Evolutionary conservation across 1,140 invertebrate genomes (phyloP).

Genomic region (Matsumurasca onukii): DNA sequence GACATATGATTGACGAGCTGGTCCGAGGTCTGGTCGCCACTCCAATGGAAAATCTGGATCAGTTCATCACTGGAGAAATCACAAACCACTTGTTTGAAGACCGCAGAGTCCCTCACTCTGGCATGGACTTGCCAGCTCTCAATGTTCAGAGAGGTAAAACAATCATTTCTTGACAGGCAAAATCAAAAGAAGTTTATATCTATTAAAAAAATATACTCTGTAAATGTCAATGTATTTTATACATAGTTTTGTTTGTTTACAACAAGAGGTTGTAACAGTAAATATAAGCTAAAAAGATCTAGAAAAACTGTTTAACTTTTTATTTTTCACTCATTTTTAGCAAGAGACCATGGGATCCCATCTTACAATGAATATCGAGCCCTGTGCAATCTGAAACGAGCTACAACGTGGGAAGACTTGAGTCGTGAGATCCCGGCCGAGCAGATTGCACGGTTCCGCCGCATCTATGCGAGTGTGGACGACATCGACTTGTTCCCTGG

Average conservation of each 20-base stretch:
- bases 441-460: conserved; percentile 60
- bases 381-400: conserved; percentile 71
- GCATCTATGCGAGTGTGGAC: conserved; percentile 78
- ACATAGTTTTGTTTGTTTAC: too few relatives aligned
- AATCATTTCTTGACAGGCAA: too few relatives aligned
- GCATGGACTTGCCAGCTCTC: conserved; percentile 86
- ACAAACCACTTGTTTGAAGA: conserved; percentile 89
- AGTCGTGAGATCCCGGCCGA: conserved; percentile 66
- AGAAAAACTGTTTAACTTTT: too few relatives aligned
- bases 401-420: conserved; percentile 75
- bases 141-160: conserved; percentile 84
- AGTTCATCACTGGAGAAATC: conserved; percentile 86
- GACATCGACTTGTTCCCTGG: conserved; percentile 96
- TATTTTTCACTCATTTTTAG: conserved; percentile 34
- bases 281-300: too few relatives aligned
- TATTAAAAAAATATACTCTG: too few relatives aligned
- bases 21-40: conserved; percentile 83
- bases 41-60: conserved; percentile 91
- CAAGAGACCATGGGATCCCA: conserved; percentile 83
- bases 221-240: too few relatives aligned
- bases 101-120: conserved; percentile 51
- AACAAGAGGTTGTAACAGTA: too few relatives aligned
- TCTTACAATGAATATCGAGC: conserved; percentile 79
- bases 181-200: too few relatives aligned
- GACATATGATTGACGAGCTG: conserved; percentile 84